Conservation (phyloP, 1,140 invertebrate species). For the Scylla paramamosain region DNA sequence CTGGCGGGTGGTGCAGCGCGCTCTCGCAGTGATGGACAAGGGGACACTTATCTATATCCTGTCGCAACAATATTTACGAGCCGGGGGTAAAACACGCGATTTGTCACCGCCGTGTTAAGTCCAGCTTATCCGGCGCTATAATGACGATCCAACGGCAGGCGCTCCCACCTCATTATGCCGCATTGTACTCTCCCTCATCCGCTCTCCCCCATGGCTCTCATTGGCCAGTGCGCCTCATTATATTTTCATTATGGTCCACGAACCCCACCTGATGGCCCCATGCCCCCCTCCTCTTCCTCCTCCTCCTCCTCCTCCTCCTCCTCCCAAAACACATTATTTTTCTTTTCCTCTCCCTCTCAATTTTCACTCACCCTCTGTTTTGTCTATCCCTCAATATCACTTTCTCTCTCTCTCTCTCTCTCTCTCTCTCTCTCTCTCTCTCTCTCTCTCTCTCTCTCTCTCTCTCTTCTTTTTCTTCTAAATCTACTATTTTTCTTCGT, state of each 20-base stretch:
- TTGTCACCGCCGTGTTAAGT: conserved; percentile 32
- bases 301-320: neutral
- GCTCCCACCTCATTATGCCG: conserved; percentile 52
- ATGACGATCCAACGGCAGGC: conserved; percentile 40
- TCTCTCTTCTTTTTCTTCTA: too few relatives aligned
- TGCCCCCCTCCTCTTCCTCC: neutral
- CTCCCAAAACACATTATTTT: neutral
- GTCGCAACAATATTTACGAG: conserved; percentile 47
- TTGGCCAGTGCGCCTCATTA: neutral
- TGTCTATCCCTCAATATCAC: neutral
- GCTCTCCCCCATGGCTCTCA: neutral
- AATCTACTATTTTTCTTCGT: too few relatives aligned
- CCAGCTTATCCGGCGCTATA: conserved; percentile 34
- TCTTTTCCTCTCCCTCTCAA: neutral
- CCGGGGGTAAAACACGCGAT: conserved; percentile 40
- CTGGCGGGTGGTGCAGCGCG: too few relatives aligned
- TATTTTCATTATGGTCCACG: conserved; percentile 6
- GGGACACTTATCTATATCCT: conserved; percentile 46
- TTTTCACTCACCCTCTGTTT: neutral
- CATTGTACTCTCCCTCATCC: neutral
- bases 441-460: neutral
- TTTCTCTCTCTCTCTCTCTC: neutral
- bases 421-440: neutral
- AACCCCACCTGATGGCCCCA: neutral
- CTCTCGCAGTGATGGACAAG: neutral